Evolutionary conservation across 2,797 vertebrate species (phyloP).

Genomic region (Tangara arthus): DNA sequence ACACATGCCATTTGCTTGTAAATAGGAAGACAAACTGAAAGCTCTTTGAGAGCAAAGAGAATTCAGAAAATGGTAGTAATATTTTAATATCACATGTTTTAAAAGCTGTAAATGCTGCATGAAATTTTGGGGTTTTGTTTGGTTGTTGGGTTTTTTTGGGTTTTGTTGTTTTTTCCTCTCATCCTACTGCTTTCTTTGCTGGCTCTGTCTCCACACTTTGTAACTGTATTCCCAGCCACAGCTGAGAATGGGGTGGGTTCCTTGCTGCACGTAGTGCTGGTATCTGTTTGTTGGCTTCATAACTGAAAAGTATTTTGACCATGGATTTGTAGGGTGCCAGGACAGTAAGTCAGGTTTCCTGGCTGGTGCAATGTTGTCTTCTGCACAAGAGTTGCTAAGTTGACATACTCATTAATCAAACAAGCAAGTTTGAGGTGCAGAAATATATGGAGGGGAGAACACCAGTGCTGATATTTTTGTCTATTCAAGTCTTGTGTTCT

Average conservation of each 20-base stretch:
- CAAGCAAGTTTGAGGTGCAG: neutral
- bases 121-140: neutral
- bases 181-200: neutral
- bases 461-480: neutral
- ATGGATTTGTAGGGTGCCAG: neutral
- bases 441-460: neutral
- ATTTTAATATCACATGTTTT: neutral
- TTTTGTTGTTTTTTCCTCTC: neutral
- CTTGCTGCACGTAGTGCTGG: neutral
- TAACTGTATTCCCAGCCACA: neutral
- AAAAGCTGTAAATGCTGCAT: neutral
- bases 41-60: neutral
- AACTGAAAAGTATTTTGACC: neutral
- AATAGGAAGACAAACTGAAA: neutral
- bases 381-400: neutral
- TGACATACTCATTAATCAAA: neutral
- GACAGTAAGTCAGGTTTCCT: neutral
- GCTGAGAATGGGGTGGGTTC: neutral
- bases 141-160: neutral
- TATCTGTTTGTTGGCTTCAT: neutral
- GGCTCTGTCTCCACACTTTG: neutral
- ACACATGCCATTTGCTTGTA: neutral
- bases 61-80: neutral
- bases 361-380: neutral
- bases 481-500: neutral